Base-by-base conservation (phyloP, 1,140 invertebrate genomes). In the Calephelis virginiensis region DNA sequence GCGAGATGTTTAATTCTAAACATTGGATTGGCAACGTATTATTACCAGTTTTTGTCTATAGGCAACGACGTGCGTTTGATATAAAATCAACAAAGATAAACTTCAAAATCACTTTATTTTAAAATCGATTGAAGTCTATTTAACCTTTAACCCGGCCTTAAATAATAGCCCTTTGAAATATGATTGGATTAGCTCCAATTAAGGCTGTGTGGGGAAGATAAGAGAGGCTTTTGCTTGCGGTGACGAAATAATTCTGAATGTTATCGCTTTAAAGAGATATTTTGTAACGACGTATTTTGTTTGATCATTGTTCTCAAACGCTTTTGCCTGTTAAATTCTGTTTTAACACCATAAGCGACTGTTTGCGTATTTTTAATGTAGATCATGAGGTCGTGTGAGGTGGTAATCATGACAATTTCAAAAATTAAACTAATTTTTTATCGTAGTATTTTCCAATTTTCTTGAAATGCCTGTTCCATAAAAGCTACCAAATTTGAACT, bases 161-260 rank as follows among this genome's bases (percentile, higher is more conserved):
- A 53, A 53, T 53, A 63, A 47, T 62, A 50, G 49, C 63, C 63
- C 63, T 64, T 53, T 64, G 38, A 50, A 64, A 64, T 64, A 64
- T 53, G 63, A 49, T 64, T 49, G 63, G 63, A 64, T 64, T 64
- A 64, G 63, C 63, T 64, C 63, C 47, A 64, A 64, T 64, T 64
- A 64, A 64, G 48, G 48, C 63, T 64, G 63, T 38, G 63, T 53
- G 38, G 63, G 9, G 40, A 7, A 64, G 63, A 64, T 64, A 64
- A 64, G 63, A 53, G 48, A 50, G 37, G 63, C 49, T 64, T 53
- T 50, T 43, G 14, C 61, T 63, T 37, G 28, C 37, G 63, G 37
- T 38, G 63, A 37, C 50, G 28, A 50, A 40, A 47, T 47, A 40
- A 50, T 50, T 64, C 28, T 40, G 12, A 61, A 61, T 45, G 40